Evolutionary conservation across 2,113 vertebrate species (phyloP).

Genomic region (Alces alces): DNA sequence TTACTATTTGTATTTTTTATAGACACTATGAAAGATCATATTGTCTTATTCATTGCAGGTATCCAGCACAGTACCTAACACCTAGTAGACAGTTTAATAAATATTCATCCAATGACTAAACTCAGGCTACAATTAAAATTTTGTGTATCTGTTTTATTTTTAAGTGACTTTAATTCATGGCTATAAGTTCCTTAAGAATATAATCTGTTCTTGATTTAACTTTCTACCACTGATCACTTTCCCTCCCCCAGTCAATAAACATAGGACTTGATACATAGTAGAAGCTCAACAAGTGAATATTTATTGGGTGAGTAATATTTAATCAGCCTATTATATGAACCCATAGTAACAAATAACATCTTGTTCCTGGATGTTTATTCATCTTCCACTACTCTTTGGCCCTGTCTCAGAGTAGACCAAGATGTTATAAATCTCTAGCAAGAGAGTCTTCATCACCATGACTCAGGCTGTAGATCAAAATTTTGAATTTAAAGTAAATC

Average conservation of each 20-base stretch:
- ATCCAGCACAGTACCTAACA: not conserved
- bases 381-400: not conserved
- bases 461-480: not conserved
- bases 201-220: not conserved
- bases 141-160: not conserved
- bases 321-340: not conserved
- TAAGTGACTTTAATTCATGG: not conserved
- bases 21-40: not conserved
- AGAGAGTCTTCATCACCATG: not conserved
- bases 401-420: not conserved
- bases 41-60: not conserved
- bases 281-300: not conserved
- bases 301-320: not conserved
- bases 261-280: not conserved
- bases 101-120: not conserved
- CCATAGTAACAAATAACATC: not conserved
- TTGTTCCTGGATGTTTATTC: not conserved
- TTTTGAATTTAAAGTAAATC: not conserved
- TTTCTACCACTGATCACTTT: not conserved
- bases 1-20: not conserved
- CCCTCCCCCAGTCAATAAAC: not conserved
- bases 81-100: not conserved
- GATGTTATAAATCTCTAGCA: not conserved
- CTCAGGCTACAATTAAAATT: not conserved
- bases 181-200: not conserved